A percentile compares a stretch with the other conserved stretches of the same genome.
Evolutionary conservation across 2,797 vertebrate species (phyloP).

Genomic region (Hemibagrus guttatus): DNA sequence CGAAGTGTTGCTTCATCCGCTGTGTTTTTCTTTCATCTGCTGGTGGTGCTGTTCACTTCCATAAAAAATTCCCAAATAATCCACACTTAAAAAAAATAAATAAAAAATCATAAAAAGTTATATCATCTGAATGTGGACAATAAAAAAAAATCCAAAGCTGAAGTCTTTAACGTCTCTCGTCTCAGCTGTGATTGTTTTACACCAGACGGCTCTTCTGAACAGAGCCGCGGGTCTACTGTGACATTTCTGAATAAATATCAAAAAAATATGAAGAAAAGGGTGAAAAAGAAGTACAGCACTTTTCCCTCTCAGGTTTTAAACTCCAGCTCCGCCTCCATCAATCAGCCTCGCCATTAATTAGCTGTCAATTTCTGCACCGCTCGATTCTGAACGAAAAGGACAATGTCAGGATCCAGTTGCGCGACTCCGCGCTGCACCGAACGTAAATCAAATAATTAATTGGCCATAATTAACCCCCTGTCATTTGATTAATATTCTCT

Average conservation of each 20-base stretch:
- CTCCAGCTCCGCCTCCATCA: constrained; percentile 54
- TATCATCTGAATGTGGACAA: not conserved
- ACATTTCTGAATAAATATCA: not conserved
- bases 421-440: constrained; percentile 54
- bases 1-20: not conserved
- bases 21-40: too few species aligned
- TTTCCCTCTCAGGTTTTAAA: not conserved
- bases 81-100: not conserved
- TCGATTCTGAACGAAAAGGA: constrained; percentile 68
- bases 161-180: not conserved
- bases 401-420: constrained; percentile 63
- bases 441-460: constrained; percentile 71
- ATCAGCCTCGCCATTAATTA: constrained; percentile 69
- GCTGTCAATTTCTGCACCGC: constrained; percentile 65
- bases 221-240: not conserved
- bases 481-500: constrained; percentile 71
- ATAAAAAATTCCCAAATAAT: not conserved
- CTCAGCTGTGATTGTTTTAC: not conserved
- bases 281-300: not conserved
- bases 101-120: too few species aligned
- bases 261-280: not conserved
- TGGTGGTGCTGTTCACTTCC: constrained; percentile 3
- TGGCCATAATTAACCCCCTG: constrained; percentile 69
- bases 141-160: not conserved
- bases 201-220: not conserved